Evolutionary conservation across 2,888 invertebrate genomes (phyloP), one percentile per base, ranked within the genome.

Genomic region (Hedychridium roseum): DNA sequence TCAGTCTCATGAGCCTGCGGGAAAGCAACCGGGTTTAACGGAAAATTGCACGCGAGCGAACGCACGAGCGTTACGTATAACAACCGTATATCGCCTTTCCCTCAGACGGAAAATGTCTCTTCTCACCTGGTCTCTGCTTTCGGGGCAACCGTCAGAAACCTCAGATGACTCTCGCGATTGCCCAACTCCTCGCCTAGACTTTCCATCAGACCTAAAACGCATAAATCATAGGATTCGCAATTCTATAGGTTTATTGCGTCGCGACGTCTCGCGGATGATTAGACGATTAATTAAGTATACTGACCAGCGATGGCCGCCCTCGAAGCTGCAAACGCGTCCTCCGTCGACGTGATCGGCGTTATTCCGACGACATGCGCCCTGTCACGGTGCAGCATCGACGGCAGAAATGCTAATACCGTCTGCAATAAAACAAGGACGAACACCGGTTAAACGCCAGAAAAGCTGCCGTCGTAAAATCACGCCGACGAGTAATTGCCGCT

Each of bases 341-440:
- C 46, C 1, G 48, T 54, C 3, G 71, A 72, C 4, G 65, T 49
- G 1, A 64, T 59, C 11, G 78, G 78, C n/a, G 72, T 71, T 1
- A 78, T 64, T 17, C 75, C 78, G 38, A 78, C 61, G 12, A 78
- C 50, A 36, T 72, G 61, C 2, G 71, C 71, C 43, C 58, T 68
- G 27, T 54, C 64, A 6, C 59, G 64, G 17, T 61, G 52, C 36
- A 76, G 11, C 69, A 78, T 67, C 2, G 63, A 54, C 3, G 78
- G 77, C 11, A 78, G 45, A 50, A 78, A 76, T 2, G 78, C 68
- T 21, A 77, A 37, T n/a, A 75, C 68, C 11, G 69, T 73, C 78
- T 78, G 40, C 11, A 51, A 54, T n/a, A n/a, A n/a, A n/a, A n/a
- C n/a, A n/a, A n/a, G n/a, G n/a, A n/a, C n/a, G n/a, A n/a, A n/a